Conservation (phyloP, 2,113 vertebrate genomes). For the Ploceus nigricollis region DNA sequence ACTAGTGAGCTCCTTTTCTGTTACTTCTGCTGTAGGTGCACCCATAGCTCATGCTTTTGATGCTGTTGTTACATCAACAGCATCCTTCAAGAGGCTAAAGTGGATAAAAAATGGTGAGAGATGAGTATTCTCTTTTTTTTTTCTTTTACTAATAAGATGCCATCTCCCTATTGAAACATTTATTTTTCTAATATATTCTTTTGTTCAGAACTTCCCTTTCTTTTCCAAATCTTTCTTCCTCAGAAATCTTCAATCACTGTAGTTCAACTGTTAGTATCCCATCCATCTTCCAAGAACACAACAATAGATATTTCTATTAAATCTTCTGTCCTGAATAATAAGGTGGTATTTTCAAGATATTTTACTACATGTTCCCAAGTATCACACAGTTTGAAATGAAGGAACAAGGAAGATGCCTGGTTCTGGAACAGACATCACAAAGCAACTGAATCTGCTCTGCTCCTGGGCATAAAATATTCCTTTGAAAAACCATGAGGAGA, state of each 20-base stretch:
- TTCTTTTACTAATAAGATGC: background rate
- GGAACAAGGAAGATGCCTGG: background rate
- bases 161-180: background rate
- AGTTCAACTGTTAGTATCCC: background rate
- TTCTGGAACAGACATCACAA: background rate
- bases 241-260: background rate
- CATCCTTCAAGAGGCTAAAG: background rate
- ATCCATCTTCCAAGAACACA: background rate
- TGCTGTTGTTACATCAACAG: background rate
- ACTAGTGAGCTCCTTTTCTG: background rate
- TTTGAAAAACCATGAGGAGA: background rate
- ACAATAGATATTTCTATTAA: background rate
- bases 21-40: background rate
- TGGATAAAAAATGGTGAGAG: background rate
- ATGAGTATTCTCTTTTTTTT: background rate
- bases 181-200: background rate
- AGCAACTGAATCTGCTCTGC: background rate
- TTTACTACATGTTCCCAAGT: background rate
- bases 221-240: background rate
- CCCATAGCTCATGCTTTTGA: background rate
- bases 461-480: background rate
- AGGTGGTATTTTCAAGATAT: background rate
- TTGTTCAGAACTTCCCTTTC: background rate
- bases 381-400: background rate
- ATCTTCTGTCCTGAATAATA: background rate